Evolutionary conservation across 2,888 invertebrate species (phyloP).

Genomic region (Campaea margaritaria): DNA sequence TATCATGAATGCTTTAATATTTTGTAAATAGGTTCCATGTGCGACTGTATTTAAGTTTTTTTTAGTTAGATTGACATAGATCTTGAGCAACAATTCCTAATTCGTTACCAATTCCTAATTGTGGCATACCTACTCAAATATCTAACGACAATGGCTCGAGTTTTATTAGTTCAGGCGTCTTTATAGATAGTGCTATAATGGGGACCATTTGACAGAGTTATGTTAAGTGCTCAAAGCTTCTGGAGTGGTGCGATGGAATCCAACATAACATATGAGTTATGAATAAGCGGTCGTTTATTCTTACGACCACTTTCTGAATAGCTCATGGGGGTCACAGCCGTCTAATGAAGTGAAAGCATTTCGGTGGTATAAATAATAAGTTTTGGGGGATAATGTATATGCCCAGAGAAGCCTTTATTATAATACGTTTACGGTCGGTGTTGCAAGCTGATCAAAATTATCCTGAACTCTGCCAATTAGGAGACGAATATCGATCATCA

Average conservation of each 20-base stretch:
- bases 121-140: neutral
- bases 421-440: too few species aligned
- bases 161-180: constrained; percentile 1
- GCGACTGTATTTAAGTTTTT: too few species aligned
- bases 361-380: neutral
- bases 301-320: constrained; percentile 7
- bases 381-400: too few species aligned
- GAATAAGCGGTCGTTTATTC: constrained; percentile 6
- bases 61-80: too few species aligned
- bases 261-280: constrained; percentile 4
- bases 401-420: too few species aligned
- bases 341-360: neutral
- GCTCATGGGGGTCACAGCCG: neutral
- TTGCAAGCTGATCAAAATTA: too few species aligned
- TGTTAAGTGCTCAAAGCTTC: constrained; percentile 7
- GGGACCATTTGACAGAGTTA: neutral
- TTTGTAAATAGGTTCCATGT: too few species aligned
- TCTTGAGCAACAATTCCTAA: too few species aligned
- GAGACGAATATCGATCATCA: too few species aligned
- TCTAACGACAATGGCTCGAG: neutral
- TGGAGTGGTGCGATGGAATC: constrained; percentile 1
- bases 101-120: neutral
- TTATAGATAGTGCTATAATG: constrained; percentile 3
- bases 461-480: too few species aligned
- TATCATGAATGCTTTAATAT: too few species aligned